phyloP scores from a whole-genome alignment of 2,888 invertebrate species.

The Dascillus cervinus region DNA sequence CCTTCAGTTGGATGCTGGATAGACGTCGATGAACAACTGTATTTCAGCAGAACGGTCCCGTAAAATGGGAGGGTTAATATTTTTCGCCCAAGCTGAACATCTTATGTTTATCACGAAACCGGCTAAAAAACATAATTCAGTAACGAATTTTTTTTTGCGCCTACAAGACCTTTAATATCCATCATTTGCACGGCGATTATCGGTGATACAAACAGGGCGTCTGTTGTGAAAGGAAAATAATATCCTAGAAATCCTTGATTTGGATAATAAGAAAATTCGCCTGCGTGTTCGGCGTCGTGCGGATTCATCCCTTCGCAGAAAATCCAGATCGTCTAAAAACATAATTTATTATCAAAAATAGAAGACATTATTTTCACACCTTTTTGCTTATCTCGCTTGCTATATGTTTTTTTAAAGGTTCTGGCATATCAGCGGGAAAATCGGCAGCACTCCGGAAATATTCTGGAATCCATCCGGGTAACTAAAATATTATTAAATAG shows the following conservation, averaged over 20 bases:
- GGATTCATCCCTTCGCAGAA: slow-evolving; percentile 52
- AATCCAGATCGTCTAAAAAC: slow-evolving; percentile 26
- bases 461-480: slow-evolving; percentile 7
- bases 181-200: slow-evolving; percentile 53
- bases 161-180: slow-evolving; percentile 15
- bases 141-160: background rate
- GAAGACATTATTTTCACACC: background rate
- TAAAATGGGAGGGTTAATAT: slow-evolving; percentile 40
- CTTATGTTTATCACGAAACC: slow-evolving; percentile 58
- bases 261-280: slow-evolving; percentile 47
- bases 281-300: slow-evolving; percentile 51
- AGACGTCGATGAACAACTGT: slow-evolving; percentile 3
- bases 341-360: background rate
- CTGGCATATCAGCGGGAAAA: slow-evolving; percentile 8
- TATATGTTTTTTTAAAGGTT: slow-evolving; percentile 2
- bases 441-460: slow-evolving; percentile 5
- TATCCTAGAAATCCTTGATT: slow-evolving; percentile 43
- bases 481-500: slow-evolving; percentile 6
- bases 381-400: background rate
- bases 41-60: background rate
- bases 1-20: background rate
- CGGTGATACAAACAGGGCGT: slow-evolving; percentile 53
- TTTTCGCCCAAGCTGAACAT: slow-evolving; percentile 64
- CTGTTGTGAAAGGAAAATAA: slow-evolving; percentile 56
- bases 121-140: slow-evolving; percentile 38